Conservation (phyloP, 2,113 vertebrate species). For the Cinclus cinclus region DNA sequence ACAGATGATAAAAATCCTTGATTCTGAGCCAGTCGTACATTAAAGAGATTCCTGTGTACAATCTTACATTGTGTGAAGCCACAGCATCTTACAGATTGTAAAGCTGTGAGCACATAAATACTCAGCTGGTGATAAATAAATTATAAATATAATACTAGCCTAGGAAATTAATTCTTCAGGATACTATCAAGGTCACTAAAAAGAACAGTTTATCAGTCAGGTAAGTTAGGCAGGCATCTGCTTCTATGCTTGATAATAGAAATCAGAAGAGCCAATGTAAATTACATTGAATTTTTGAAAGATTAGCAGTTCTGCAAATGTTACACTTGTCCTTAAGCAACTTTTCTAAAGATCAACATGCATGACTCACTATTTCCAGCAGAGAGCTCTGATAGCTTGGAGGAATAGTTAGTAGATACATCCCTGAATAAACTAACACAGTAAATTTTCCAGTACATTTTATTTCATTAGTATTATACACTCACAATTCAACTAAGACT, state of each 20-base stretch:
- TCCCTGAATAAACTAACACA: neutral
- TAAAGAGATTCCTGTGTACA: neutral
- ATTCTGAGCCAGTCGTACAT: neutral
- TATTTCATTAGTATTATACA: neutral
- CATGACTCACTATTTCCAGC: neutral
- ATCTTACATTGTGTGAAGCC: neutral
- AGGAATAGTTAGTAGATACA: neutral
- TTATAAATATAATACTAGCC: neutral
- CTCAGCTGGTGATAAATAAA: neutral
- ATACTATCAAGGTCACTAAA: neutral
- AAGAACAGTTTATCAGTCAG: neutral
- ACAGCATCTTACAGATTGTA: neutral
- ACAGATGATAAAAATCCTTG: neutral
- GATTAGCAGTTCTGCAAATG: neutral
- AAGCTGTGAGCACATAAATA: neutral
- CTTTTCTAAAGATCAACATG: neutral
- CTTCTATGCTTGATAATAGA: neutral
- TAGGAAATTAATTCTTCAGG: neutral
- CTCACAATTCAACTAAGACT: neutral
- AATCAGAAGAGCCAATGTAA: neutral
- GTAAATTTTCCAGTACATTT: neutral
- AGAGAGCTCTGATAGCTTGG: neutral
- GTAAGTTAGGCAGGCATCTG: neutral
- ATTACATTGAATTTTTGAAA: neutral
- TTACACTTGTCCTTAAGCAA: neutral